These are phyloP conservation scores for Patella depressa DNA, from an alignment of 2,888 invertebrate species.

Conservation along the genomic window DNA sequence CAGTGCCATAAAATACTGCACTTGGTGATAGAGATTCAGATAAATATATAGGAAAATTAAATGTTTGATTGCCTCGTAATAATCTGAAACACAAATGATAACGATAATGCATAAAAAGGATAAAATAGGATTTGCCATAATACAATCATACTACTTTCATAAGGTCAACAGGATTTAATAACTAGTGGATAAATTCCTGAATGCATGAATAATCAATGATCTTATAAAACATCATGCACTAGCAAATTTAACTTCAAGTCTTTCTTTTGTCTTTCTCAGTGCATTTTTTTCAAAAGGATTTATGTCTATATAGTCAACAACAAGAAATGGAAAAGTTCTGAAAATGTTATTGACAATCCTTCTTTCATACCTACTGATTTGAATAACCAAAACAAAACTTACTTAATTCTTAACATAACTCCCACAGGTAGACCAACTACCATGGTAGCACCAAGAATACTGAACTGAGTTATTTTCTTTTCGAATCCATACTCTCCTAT, in stretches of 20 bases:
- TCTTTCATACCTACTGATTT: too few species aligned
- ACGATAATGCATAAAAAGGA: background rate
- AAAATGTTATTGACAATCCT: too few species aligned
- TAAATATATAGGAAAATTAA: constrained; percentile 89
- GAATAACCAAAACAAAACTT: constrained; percentile 48
- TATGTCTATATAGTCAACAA: too few species aligned
- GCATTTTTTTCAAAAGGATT: too few species aligned
- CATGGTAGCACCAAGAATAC: constrained; percentile 87
- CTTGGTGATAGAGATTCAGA: constrained; percentile 91
- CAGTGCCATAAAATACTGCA: constrained; percentile 92
- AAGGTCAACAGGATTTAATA: background rate
- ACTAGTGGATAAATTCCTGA: too few species aligned
- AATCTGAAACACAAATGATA: constrained; percentile 75
- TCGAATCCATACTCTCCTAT: constrained; percentile 92
- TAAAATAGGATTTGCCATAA: background rate
- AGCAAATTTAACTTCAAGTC: too few species aligned
- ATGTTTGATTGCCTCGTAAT: constrained; percentile 87
- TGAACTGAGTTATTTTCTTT: constrained; percentile 92
- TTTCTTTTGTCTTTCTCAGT: too few species aligned
- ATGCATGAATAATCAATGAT: too few species aligned
- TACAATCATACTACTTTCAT: background rate
- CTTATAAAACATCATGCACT: too few species aligned
- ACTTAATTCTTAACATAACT: constrained; percentile 90
- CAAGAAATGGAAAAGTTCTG: too few species aligned
- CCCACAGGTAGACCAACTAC: constrained; percentile 89